A percentile compares a stretch with the other conserved stretches of the same genome.
These are phyloP conservation scores for Notospermus geniculatus DNA, from an alignment of 1,140 invertebrate species.

Conservation along the genomic window DNA sequence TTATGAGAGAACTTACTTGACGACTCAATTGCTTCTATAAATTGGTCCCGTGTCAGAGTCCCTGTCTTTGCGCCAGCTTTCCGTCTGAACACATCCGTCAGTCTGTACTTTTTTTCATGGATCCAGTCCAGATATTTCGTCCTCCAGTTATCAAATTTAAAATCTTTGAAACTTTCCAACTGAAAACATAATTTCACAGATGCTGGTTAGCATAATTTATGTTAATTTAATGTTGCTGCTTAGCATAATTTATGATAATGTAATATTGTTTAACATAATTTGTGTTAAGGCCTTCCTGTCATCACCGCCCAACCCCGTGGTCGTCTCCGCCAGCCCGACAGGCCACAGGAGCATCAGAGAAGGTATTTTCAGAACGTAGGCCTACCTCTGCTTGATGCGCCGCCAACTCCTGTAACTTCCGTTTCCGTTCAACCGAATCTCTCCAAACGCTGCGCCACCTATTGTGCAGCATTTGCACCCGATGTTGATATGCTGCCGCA, in stretches of 20 bases:
- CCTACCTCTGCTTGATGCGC: conserved; percentile 80
- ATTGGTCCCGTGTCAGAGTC: conserved; percentile 90
- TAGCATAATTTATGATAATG: too few species aligned
- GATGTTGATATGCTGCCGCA: conserved; percentile 41
- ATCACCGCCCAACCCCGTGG: too few species aligned
- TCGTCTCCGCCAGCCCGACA: too few species aligned
- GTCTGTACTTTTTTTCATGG: conserved; percentile 96
- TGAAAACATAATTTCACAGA: conserved; percentile 15
- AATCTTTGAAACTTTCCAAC: conserved; percentile 73
- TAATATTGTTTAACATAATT: too few species aligned
- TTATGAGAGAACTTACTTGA: conserved; percentile 34
- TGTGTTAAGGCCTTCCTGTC: too few species aligned
- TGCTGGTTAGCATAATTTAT: not conserved
- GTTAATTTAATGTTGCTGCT: not conserved
- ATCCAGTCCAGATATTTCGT: conserved; percentile 94
- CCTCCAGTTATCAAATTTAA: conserved; percentile 99
- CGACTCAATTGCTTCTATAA: conserved; percentile 79
- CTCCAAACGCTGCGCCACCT: conserved; percentile 96
- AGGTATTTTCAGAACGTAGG: conserved; percentile 28
- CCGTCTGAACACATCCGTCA: conserved; percentile 97
- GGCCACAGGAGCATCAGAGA: too few species aligned
- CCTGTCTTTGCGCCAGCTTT: conserved; percentile 99
- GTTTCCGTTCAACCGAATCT: conserved; percentile 91
- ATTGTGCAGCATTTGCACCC: conserved; percentile 88
- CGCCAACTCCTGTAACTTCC: conserved; percentile 86